These are phyloP conservation scores for Brienomyrus brachyistius DNA, from an alignment of 2,113 vertebrate genomes.

Conservation along the genomic window DNA sequence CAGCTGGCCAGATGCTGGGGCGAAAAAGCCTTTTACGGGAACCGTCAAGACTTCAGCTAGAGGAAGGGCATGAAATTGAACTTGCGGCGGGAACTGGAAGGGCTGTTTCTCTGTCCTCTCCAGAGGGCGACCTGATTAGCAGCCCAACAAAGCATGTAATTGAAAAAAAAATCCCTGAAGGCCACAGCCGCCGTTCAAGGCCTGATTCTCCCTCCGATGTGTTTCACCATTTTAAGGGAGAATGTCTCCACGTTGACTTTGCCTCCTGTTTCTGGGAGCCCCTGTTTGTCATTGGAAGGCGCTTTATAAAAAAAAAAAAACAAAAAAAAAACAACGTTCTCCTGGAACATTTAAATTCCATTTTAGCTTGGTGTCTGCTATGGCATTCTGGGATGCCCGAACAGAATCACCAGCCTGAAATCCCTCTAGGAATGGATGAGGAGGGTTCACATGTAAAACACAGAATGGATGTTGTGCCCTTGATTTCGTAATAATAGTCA, in stretches of 20 bases:
- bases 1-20: background rate
- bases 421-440: background rate
- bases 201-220: background rate
- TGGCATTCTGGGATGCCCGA: background rate
- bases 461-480: background rate
- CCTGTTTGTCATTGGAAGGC: background rate
- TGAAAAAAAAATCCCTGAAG: background rate
- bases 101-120: constrained; percentile 11
- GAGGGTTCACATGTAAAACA: background rate
- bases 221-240: background rate
- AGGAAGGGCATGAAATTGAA: constrained; percentile 6
- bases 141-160: constrained; percentile 15
- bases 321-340: background rate
- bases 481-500: background rate
- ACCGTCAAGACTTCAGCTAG: background rate
- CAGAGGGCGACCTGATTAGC: constrained; percentile 6
- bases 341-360: background rate
- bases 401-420: background rate
- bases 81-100: background rate
- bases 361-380: background rate
- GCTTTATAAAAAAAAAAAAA: background rate
- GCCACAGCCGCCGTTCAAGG: too few relatives aligned
- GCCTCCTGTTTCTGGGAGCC: background rate
- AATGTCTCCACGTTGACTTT: background rate
- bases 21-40: background rate